Conservation (phyloP, 2,888 invertebrate species). For the Gryllus longicercus region DNA sequence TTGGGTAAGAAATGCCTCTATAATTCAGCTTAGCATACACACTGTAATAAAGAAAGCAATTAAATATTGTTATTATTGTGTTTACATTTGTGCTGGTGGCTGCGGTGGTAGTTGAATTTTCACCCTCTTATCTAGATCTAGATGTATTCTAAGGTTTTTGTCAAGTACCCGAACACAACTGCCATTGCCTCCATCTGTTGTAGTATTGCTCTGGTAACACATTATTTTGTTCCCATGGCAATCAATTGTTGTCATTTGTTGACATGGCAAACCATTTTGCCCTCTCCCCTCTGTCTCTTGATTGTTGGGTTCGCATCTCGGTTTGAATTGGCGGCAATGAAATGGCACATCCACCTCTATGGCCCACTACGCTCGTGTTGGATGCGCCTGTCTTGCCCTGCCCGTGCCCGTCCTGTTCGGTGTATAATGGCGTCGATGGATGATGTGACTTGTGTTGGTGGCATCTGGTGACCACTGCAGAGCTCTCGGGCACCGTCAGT, state of each 20-base stretch:
- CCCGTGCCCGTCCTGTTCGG: slow-evolving; percentile 28
- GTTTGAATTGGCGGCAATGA: slow-evolving; percentile 38
- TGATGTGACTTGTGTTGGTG: slow-evolving; percentile 31
- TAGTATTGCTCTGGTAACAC: slow-evolving; percentile 37
- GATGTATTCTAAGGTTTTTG: slow-evolving; percentile 26
- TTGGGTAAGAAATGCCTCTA: slow-evolving; percentile 22
- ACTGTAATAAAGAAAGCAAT: slow-evolving; percentile 12
- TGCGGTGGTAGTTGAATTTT: slow-evolving; percentile 32
- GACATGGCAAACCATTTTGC: slow-evolving; percentile 64
- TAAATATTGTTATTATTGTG: slow-evolving; percentile 23
- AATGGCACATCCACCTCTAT: slow-evolving; percentile 36
- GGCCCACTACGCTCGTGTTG: slow-evolving; percentile 31
- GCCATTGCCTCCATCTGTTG: slow-evolving; percentile 36
- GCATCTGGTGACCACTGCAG: slow-evolving; percentile 51
- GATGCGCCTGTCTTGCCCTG: slow-evolving; percentile 35
- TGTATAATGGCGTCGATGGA: slow-evolving; percentile 26
- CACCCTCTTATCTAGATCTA: slow-evolving; percentile 24
- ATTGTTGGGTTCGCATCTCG: slow-evolving; percentile 54
- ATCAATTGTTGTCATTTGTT: slow-evolving; percentile 46
- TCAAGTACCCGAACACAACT: slow-evolving; percentile 28
- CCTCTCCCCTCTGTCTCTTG: slow-evolving; percentile 60
- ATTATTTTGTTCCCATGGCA: slow-evolving; percentile 36
- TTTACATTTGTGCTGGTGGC: slow-evolving; percentile 28
- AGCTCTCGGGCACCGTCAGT: slow-evolving; percentile 87
- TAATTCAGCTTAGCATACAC: slow-evolving; percentile 29